A percentile compares a stretch with the other conserved stretches of the same genome.
Conservation (phyloP, 2,113 vertebrate genomes). For the Abramis brama region DNA sequence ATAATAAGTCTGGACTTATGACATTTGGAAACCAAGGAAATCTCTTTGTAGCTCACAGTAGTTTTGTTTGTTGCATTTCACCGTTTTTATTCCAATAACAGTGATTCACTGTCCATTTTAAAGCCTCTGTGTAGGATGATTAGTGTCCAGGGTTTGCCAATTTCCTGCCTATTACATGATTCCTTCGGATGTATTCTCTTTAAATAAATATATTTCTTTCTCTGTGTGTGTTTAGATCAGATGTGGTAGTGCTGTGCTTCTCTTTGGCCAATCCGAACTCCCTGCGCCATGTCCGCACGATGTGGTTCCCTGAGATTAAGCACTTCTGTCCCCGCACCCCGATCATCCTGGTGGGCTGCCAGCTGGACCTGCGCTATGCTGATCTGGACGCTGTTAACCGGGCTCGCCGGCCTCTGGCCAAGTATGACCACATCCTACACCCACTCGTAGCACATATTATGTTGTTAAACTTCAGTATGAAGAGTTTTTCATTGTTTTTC, state of each 20-base stretch:
- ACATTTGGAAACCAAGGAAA: background rate
- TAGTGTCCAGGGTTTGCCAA: constrained; percentile 2
- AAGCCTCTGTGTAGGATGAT: constrained; percentile 18
- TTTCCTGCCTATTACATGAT: constrained; percentile 2
- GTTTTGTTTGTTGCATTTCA: constrained; percentile 3
- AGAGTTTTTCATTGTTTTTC: background rate
- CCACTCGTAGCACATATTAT: background rate
- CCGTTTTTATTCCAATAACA: constrained; percentile 6
- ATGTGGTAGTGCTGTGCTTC: constrained; percentile 89
- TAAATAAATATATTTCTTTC: background rate
- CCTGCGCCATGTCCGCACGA: constrained; percentile 86
- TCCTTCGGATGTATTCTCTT: background rate
- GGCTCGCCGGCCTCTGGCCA: constrained; percentile 85
- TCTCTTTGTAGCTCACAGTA: background rate
- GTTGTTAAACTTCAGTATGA: background rate
- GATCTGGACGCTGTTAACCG: constrained; percentile 92
- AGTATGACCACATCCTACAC: constrained; percentile 73
- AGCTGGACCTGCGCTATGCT: constrained; percentile 91
- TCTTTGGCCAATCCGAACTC: constrained; percentile 91
- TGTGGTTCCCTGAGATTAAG: constrained; percentile 93
- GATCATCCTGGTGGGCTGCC: constrained; percentile 91
- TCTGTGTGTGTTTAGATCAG: constrained; percentile 74
- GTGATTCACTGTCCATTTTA: background rate
- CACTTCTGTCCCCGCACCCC: constrained; percentile 92
- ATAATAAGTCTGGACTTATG: background rate